phyloP scores from a whole-genome alignment of 1,140 invertebrate genomes.

The Formica selysi region DNA sequence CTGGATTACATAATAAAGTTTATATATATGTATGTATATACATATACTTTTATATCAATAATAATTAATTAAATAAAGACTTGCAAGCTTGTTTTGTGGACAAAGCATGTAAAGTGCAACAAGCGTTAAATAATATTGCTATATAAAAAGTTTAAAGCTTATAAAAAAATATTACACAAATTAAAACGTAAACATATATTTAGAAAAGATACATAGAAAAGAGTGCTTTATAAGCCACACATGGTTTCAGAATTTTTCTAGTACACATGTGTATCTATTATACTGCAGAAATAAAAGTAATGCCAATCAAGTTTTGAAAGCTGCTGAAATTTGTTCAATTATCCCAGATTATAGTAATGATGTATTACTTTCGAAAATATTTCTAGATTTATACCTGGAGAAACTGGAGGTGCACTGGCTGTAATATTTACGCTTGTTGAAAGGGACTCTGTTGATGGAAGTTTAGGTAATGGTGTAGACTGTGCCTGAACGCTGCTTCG shows the following conservation, averaged over 20 bases:
- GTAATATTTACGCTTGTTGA: slow-evolving; percentile 80
- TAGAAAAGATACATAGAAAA: not conserved
- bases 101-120: slow-evolving; percentile 16
- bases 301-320: slow-evolving; percentile 23
- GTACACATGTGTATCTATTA: not conserved
- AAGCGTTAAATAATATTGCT: slow-evolving; percentile 41
- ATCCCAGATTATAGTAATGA: slow-evolving; percentile 55
- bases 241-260: slow-evolving; percentile 9
- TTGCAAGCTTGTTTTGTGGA: slow-evolving; percentile 14
- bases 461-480: slow-evolving; percentile 82
- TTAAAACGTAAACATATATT: not conserved
- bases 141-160: slow-evolving; percentile 7
- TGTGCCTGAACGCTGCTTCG: slow-evolving; percentile 83
- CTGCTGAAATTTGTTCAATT: slow-evolving; percentile 41
- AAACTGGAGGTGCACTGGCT: slow-evolving; percentile 80
- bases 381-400: slow-evolving; percentile 82
- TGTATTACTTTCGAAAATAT: slow-evolving; percentile 62
- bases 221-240: slow-evolving; percentile 20
- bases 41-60: not conserved
- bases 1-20: slow-evolving; percentile 19
- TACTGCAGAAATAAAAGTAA: slow-evolving; percentile 35
- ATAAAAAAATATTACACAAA: slow-evolving; percentile 29
- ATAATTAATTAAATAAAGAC: not conserved
- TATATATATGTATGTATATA: not conserved
- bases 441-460: slow-evolving; percentile 85